Percentiles rank a stretch among this genome's conserved stretches.
Conservation (phyloP, 37 sponge, comb jelly and placozoan species). For the Eunapius fragilis region DNA sequence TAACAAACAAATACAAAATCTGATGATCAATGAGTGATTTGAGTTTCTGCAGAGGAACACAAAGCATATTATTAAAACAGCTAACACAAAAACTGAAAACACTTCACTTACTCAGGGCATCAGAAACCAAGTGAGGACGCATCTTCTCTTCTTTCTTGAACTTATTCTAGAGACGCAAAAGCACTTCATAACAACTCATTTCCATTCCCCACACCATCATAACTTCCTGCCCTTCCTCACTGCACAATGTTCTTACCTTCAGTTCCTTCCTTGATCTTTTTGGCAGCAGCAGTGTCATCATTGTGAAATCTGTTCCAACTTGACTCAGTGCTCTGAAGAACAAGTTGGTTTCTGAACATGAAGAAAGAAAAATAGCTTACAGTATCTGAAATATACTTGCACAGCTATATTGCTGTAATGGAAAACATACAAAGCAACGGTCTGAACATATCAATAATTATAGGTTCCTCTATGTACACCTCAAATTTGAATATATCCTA, state of each 20-base stretch:
- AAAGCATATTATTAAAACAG: neutral
- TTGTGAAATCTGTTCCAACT: conserved; percentile 86
- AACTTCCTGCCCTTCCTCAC: too few relatives aligned
- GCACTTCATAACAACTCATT: neutral
- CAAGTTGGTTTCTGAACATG: conserved; percentile 55
- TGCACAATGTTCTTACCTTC: conserved; percentile 46
- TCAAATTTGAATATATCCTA: too few relatives aligned
- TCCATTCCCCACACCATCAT: neutral
- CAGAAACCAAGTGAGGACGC: conserved; percentile 42
- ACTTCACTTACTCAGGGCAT: conserved; percentile 70
- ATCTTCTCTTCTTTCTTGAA: conserved; percentile 84
- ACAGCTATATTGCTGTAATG: too few relatives aligned
- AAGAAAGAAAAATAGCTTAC: neutral
- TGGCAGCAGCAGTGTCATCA: conserved; percentile 76
- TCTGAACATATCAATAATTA: too few relatives aligned
- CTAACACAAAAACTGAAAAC: neutral
- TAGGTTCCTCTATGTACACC: too few relatives aligned
- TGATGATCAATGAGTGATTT: neutral
- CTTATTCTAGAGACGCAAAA: conserved; percentile 58
- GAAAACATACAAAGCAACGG: too few relatives aligned
- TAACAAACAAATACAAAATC: neutral
- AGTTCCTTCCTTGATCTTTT: conserved; percentile 69
- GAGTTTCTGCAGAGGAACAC: neutral
- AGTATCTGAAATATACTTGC: too few relatives aligned
- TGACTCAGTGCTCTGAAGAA: conserved; percentile 80